Conservation (phyloP, 2,113 vertebrate species). For the Guaruba guarouba region DNA sequence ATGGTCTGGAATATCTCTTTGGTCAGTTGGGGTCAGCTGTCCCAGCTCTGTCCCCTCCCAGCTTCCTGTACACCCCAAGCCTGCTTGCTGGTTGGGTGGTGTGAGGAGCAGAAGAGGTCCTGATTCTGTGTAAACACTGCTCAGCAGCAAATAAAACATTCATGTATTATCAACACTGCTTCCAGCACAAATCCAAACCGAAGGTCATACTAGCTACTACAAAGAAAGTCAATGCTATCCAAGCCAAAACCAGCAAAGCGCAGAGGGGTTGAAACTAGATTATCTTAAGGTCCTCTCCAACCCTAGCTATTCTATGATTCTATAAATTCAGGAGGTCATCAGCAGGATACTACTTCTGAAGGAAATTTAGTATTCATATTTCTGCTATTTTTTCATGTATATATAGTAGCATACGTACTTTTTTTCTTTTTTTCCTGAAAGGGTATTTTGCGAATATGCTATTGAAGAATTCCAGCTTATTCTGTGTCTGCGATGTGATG, state of each 20-base stretch:
- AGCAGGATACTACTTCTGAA: background rate
- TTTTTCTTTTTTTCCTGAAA: background rate
- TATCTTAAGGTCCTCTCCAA: background rate
- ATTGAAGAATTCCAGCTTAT: background rate
- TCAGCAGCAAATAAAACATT: background rate
- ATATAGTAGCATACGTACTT: background rate
- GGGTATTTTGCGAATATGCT: background rate
- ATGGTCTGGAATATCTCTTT: background rate
- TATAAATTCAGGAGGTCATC: background rate
- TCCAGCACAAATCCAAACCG: background rate
- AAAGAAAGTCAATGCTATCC: background rate
- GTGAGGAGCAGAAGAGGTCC: background rate
- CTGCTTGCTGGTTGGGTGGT: background rate
- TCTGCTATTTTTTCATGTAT: background rate
- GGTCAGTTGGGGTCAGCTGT: background rate
- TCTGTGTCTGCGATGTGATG: background rate
- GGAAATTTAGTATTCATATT: background rate
- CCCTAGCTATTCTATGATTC: background rate
- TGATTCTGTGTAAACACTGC: background rate
- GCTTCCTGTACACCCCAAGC: background rate
- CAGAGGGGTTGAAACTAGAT: background rate
- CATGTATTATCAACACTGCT: background rate
- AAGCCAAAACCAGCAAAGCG: background rate
- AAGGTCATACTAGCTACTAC: background rate
- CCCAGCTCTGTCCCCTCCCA: background rate